These are phyloP conservation scores for Folsomia candida DNA, from an alignment of 2,888 invertebrate genomes.

Conservation along the genomic window DNA sequence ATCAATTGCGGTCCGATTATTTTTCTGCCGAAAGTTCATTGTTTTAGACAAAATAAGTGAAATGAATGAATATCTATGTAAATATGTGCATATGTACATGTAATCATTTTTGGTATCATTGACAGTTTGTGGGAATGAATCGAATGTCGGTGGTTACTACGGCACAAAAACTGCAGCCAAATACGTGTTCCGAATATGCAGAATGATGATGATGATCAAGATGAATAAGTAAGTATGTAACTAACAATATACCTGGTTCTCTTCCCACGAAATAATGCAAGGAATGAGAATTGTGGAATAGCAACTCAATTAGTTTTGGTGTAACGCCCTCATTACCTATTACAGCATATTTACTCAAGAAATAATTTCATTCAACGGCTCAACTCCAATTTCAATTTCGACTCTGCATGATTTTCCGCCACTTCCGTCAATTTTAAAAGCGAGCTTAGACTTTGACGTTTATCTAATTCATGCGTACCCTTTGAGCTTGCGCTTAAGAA, in stretches of 20 bases:
- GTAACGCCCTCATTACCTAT: constrained; percentile 39
- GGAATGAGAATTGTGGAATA: background rate
- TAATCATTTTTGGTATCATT: background rate
- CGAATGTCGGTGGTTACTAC: constrained; percentile 1
- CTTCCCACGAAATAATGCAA: background rate
- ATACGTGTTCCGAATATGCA: background rate
- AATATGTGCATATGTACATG: too few species aligned
- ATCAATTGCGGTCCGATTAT: constrained; percentile 8
- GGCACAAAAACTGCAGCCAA: background rate
- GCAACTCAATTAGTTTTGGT: constrained; percentile 48
- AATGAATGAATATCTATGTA: too few species aligned
- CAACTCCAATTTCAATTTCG: constrained; percentile 7
- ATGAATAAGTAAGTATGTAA: too few species aligned
- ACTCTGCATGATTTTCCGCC: constrained; percentile 49
- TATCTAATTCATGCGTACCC: constrained; percentile 13
- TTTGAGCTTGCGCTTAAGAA: background rate
- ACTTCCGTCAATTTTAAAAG: constrained; percentile 47
- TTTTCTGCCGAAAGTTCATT: background rate
- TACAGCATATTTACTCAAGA: constrained; percentile 12
- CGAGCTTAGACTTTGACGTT: constrained; percentile 14
- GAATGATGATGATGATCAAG: too few species aligned
- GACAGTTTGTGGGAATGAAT: background rate
- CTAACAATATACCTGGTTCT: too few species aligned
- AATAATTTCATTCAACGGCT: constrained; percentile 14
- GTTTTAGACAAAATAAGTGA: background rate